Conservation (phyloP, 1,140 invertebrate species). For the Xylocopa sonorina region DNA sequence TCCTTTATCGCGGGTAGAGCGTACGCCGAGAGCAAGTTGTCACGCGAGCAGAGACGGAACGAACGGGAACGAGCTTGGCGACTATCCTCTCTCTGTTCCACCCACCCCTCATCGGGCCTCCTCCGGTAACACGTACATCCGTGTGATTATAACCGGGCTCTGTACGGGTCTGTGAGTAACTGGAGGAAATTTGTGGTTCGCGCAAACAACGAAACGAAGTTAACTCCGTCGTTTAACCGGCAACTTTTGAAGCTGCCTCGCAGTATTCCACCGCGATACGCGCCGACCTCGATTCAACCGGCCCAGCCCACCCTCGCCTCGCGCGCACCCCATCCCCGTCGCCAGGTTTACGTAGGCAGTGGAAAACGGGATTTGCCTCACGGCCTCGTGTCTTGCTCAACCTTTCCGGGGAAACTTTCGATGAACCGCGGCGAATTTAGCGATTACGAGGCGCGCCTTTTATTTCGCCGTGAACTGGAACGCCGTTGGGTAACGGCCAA, state of each 20-base stretch:
- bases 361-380: neutral
- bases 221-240: slow-evolving; percentile 55
- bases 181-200: slow-evolving; percentile 65
- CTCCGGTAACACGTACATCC: slow-evolving; percentile 35
- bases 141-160: slow-evolving; percentile 42
- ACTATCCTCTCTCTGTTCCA: neutral
- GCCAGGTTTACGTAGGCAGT: neutral
- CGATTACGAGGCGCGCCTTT: neutral
- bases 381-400: slow-evolving; percentile 2
- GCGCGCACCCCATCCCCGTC: neutral
- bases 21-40: slow-evolving; percentile 39
- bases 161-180: slow-evolving; percentile 48
- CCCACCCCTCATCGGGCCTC: no score
- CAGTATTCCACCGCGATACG: slow-evolving; percentile 37
- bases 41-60: slow-evolving; percentile 36
- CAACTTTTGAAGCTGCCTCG: slow-evolving; percentile 43
- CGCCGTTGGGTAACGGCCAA: neutral
- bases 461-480: neutral
- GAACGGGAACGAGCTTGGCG: neutral
- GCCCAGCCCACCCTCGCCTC: neutral
- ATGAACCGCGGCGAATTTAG: slow-evolving; percentile 5
- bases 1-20: slow-evolving; percentile 37
- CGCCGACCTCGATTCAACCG: slow-evolving; percentile 22
- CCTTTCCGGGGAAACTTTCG: slow-evolving; percentile 2
- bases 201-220: slow-evolving; percentile 66